A percentile compares a stretch with the other conserved stretches of the same genome.
Conservation (phyloP, 2,113 vertebrate species). For the Dicerorhinus sumatrensis region DNA sequence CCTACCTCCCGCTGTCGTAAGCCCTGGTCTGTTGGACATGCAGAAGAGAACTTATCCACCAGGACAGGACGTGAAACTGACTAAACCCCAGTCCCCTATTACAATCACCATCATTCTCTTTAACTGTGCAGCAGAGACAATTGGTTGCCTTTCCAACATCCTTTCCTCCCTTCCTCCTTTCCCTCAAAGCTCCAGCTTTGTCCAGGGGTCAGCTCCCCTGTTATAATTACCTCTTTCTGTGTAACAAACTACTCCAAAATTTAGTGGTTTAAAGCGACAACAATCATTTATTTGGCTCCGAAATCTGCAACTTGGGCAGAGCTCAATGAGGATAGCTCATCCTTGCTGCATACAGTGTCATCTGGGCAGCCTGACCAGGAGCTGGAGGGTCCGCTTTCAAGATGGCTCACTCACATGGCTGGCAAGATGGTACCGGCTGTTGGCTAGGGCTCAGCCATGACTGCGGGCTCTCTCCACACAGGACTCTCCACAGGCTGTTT, state of each 20-base stretch:
- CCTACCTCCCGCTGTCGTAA: neutral
- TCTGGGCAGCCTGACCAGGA: neutral
- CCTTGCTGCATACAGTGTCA: neutral
- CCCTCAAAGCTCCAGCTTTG: neutral
- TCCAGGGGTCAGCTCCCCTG: neutral
- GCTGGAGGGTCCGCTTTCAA: neutral
- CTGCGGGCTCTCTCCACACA: neutral
- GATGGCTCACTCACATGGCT: neutral
- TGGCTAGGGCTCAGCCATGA: neutral
- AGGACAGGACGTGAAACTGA: neutral
- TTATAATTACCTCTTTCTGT: neutral
- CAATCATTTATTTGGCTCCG: neutral
- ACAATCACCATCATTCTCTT: neutral
- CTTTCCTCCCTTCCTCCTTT: neutral
- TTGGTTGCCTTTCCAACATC: no score
- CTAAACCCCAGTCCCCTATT: neutral
- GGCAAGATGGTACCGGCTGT: neutral
- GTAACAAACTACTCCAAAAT: neutral
- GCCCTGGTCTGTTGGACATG: neutral
- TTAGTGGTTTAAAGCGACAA: neutral
- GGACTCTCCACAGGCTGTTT: neutral
- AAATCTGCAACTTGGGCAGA: neutral
- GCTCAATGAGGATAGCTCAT: neutral
- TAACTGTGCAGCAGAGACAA: neutral
- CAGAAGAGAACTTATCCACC: neutral